Evolutionary conservation across 2,113 vertebrate genomes (phyloP).

Genomic region (Heterocephalus glaber): DNA sequence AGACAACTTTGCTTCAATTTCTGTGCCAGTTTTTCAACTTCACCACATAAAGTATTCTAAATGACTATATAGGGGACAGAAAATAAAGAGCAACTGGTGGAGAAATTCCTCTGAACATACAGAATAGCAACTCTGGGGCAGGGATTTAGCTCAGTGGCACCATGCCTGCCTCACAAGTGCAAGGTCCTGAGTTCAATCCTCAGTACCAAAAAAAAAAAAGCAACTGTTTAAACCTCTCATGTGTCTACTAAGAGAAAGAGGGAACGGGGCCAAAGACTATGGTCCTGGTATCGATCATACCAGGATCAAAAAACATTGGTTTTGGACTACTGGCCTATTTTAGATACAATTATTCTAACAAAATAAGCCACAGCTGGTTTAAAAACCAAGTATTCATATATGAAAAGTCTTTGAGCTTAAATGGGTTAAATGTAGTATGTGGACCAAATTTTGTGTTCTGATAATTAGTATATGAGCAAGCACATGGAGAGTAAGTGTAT

Average conservation of each 20-base stretch:
- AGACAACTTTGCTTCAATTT: not conserved
- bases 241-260: not conserved
- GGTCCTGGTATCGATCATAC: not conserved
- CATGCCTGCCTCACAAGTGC: too few relatives aligned
- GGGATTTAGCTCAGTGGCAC: too few relatives aligned
- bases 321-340: not conserved
- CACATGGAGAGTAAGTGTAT: not conserved
- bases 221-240: not conserved
- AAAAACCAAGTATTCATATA: not conserved
- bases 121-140: not conserved
- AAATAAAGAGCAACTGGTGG: not conserved
- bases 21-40: not conserved
- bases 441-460: not conserved
- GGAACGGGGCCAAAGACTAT: not conserved
- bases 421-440: not conserved
- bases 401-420: not conserved
- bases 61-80: not conserved
- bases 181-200: too few relatives aligned
- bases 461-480: not conserved
- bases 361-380: not conserved
- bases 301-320: not conserved
- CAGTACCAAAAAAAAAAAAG: too few relatives aligned
- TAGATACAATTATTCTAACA: not conserved
- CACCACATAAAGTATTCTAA: not conserved
- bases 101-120: not conserved